Percentiles rank a stretch among this genome's conserved stretches.
These are phyloP conservation scores for Microplitis manilae DNA, from an alignment of 2,888 invertebrate genomes.

Conservation along the genomic window DNA sequence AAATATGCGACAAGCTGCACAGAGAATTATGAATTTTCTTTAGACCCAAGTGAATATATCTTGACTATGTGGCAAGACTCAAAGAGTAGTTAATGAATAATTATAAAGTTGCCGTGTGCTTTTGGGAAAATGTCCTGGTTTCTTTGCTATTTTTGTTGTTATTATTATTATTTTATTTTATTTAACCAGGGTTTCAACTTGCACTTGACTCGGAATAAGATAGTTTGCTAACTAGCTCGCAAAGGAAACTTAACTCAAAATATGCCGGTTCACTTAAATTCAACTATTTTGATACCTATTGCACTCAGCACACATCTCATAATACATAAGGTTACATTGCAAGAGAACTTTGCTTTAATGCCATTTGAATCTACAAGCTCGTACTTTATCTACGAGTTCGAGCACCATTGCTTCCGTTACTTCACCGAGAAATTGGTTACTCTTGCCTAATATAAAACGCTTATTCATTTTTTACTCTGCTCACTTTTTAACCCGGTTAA, in stretches of 20 bases:
- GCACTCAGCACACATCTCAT: neutral
- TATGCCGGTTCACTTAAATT: neutral
- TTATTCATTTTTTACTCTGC: too few relatives aligned
- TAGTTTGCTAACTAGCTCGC: neutral
- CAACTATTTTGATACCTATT: neutral
- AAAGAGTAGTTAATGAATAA: slow-evolving; percentile 33
- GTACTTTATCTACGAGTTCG: slow-evolving; percentile 49
- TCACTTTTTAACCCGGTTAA: too few relatives aligned
- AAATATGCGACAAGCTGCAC: neutral
- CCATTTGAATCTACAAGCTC: neutral
- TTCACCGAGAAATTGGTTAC: slow-evolving; percentile 35
- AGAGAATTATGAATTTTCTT: neutral
- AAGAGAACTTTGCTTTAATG: neutral
- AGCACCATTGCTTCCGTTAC: slow-evolving; percentile 49
- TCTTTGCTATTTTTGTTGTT: neutral
- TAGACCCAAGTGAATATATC: neutral
- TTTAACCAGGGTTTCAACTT: neutral
- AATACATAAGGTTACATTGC: neutral
- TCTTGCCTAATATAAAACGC: neutral
- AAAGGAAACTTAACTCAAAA: neutral
- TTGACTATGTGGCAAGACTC: neutral
- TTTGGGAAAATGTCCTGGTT: neutral
- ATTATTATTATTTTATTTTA: neutral
- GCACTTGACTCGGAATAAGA: neutral
- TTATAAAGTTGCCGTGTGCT: slow-evolving; percentile 44